phyloP scores from a whole-genome alignment of 1,140 invertebrate species.

The Lethrus apterus region DNA sequence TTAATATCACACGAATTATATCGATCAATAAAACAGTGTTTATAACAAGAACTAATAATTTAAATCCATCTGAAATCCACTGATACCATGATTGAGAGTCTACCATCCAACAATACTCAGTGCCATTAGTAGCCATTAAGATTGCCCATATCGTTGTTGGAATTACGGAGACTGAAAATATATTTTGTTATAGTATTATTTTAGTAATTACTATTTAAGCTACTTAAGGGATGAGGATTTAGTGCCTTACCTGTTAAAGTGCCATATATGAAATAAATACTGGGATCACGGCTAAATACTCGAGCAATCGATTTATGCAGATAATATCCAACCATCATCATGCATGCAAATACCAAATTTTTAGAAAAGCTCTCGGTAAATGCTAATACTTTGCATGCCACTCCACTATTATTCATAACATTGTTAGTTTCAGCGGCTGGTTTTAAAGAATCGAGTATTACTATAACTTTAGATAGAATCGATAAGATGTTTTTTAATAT shows the following conservation, averaged over 20 bases:
- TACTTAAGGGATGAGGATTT: no score
- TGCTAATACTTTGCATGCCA: conserved; percentile 45
- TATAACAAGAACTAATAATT: conserved; percentile 45
- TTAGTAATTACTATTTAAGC: no score
- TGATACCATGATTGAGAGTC: conserved; percentile 43
- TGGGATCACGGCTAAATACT: conserved; percentile 45
- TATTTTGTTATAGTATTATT: background rate
- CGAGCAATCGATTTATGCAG: conserved; percentile 51
- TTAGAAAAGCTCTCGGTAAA: conserved; percentile 44
- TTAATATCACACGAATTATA: conserved; percentile 46
- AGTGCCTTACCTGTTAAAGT: conserved; percentile 1
- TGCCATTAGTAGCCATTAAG: conserved; percentile 40
- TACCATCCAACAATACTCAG: conserved; percentile 49
- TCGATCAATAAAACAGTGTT: conserved; percentile 47
- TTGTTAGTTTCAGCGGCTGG: conserved; percentile 35
- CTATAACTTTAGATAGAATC: conserved; percentile 45
- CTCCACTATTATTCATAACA: conserved; percentile 43
- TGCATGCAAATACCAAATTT: conserved; percentile 50
- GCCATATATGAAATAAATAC: conserved; percentile 41
- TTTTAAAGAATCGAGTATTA: conserved; percentile 46
- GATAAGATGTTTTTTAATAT: conserved; percentile 46
- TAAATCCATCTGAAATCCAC: conserved; percentile 49
- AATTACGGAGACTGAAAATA: conserved; percentile 41
- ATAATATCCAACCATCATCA: conserved; percentile 53
- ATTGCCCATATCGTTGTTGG: conserved; percentile 46